Percentiles rank a stretch among this genome's conserved stretches.
Conservation (phyloP, 2,888 invertebrate genomes). For the Himalopsyche japonica region DNA sequence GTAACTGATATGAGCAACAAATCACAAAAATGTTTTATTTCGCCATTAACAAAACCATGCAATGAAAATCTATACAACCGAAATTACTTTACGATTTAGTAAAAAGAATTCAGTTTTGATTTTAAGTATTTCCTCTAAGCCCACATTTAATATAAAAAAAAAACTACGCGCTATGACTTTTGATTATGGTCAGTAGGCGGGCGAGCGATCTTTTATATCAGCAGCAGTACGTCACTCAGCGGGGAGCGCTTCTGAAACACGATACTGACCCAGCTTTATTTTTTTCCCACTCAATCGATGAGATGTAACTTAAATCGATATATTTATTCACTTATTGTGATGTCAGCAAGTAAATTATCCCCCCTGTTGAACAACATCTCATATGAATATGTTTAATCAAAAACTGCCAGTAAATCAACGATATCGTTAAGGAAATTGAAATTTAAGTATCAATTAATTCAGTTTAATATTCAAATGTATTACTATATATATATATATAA, state of each 20-base stretch:
- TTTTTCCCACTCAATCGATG: conserved; percentile 15
- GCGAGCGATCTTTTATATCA: conserved; percentile 20
- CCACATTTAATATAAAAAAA: not conserved
- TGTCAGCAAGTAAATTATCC: conserved; percentile 28
- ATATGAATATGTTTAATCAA: not conserved
- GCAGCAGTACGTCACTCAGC: conserved; percentile 30
- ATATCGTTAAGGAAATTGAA: not conserved
- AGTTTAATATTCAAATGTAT: no score
- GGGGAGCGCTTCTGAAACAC: conserved; percentile 39
- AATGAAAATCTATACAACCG: not conserved
- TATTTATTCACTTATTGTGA: conserved; percentile 32
- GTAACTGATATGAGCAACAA: not conserved
- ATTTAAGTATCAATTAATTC: no score
- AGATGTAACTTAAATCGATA: conserved; percentile 25
- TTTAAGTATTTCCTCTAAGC: not conserved
- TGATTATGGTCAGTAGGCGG: conserved; percentile 23
- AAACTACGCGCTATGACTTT: conserved; percentile 31
- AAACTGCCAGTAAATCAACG: not conserved
- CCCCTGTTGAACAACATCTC: not conserved
- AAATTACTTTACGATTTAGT: not conserved
- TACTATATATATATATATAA: no score
- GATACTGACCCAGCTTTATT: conserved; percentile 29
- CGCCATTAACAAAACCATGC: not conserved
- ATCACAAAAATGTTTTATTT: not conserved
- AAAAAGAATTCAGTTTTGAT: not conserved